phyloP scores from a whole-genome alignment of 2,113 vertebrate genomes.

The Psettodes erumei region DNA sequence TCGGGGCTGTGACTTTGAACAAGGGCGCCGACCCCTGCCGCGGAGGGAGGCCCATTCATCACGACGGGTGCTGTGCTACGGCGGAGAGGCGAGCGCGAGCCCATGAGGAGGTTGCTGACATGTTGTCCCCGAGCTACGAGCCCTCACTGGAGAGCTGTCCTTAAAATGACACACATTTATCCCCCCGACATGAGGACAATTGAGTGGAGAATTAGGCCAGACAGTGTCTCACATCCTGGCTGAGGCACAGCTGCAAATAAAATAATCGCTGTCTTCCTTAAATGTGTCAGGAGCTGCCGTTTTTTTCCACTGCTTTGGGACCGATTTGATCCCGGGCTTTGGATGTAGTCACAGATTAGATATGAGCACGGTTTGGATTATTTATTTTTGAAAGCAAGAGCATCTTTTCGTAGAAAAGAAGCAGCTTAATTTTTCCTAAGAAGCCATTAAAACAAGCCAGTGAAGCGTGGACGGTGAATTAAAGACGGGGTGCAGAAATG shows the following conservation, averaged over 20 bases:
- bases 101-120: slow-evolving; percentile 28
- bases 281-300: background rate
- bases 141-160: slow-evolving; percentile 57
- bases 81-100: slow-evolving; percentile 8
- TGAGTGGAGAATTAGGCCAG: slow-evolving; percentile 61
- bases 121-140: slow-evolving; percentile 50
- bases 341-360: slow-evolving; percentile 10
- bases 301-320: slow-evolving; percentile 9
- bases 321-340: slow-evolving; percentile 10
- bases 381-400: background rate
- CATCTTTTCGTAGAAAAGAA: slow-evolving; percentile 2
- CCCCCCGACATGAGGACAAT: slow-evolving; percentile 31
- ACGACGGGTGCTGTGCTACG: slow-evolving; percentile 12
- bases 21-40: slow-evolving; percentile 43
- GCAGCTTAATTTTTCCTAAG: slow-evolving; percentile 14
- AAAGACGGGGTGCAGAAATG: slow-evolving; percentile 45
- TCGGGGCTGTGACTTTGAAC: slow-evolving; percentile 60
- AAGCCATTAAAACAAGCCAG: slow-evolving; percentile 75
- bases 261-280: slow-evolving; percentile 19
- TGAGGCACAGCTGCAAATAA: slow-evolving; percentile 21
- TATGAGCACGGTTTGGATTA: background rate
- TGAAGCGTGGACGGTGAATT: slow-evolving; percentile 63
- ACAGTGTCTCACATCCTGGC: slow-evolving; percentile 12
- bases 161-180: slow-evolving; percentile 71
- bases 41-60: slow-evolving; percentile 50